Conservation (phyloP, 2,888 invertebrate species). For the Antheraea assamensis region DNA sequence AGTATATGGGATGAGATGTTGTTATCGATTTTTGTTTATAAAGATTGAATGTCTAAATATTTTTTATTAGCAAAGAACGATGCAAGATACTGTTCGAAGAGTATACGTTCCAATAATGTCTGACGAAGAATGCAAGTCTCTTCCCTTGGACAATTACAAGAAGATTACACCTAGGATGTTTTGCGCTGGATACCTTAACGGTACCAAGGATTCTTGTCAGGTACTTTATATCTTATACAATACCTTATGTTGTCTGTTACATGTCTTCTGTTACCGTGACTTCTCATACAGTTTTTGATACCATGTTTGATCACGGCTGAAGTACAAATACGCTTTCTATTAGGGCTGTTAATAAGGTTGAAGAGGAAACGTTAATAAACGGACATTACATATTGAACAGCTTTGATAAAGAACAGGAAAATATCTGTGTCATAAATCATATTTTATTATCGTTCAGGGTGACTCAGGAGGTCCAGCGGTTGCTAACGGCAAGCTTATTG, state of each 20-base stretch:
- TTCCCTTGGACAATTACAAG: conserved; percentile 51
- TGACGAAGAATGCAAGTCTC: conserved; percentile 38
- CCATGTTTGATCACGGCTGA: no score
- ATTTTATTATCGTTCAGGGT: conserved; percentile 51
- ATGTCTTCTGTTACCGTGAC: neutral
- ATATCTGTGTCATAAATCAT: neutral
- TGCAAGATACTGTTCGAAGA: conserved; percentile 62
- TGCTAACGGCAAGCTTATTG: conserved; percentile 68
- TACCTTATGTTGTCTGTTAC: neutral
- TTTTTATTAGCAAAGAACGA: conserved; percentile 48
- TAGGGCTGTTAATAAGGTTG: no score
- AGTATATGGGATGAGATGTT: no score
- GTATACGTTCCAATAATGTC: conserved; percentile 59
- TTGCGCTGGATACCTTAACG: conserved; percentile 61
- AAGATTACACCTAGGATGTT: conserved; percentile 67
- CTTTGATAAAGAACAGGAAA: neutral
- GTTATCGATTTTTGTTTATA: no score
- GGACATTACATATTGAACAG: neutral
- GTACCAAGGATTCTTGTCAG: conserved; percentile 71
- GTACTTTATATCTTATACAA: conserved; percentile 37
- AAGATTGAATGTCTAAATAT: neutral
- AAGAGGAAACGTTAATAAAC: neutral
- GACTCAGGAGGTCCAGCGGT: conserved; percentile 83
- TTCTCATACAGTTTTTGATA: neutral
- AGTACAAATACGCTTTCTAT: no score